Percentiles rank a stretch among this genome's conserved stretches.
Conservation (phyloP, 2,888 invertebrate genomes). For the Habroteleia sp. region DNA sequence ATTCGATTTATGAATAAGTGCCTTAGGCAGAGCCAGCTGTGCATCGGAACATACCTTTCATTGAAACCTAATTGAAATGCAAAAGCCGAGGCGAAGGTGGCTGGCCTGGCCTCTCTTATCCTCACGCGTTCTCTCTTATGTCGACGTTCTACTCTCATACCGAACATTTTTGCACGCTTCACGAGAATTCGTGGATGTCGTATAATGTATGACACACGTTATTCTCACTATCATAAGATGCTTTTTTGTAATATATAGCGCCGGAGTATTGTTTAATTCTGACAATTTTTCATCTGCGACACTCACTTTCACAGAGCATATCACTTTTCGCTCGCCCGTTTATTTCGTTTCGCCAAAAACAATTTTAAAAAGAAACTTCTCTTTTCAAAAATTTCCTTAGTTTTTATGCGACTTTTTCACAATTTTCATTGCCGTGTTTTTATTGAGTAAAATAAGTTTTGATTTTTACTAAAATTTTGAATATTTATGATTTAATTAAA, state of each 20-base stretch:
- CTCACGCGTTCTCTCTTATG: slow-evolving; percentile 64
- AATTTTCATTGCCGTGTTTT: too few relatives aligned
- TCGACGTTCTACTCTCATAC: slow-evolving; percentile 67
- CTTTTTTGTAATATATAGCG: slow-evolving; percentile 25
- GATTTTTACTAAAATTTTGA: too few relatives aligned
- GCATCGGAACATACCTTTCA: slow-evolving; percentile 71
- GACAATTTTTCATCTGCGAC: slow-evolving; percentile 22
- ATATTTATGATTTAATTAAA: too few relatives aligned
- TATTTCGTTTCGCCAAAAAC: neutral
- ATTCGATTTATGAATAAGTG: slow-evolving; percentile 74
- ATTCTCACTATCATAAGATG: slow-evolving; percentile 41
- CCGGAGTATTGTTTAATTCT: slow-evolving; percentile 32
- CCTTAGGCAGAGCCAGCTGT: slow-evolving; percentile 68
- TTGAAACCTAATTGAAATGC: slow-evolving; percentile 76
- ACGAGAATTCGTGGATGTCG: slow-evolving; percentile 49
- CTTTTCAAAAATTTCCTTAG: slow-evolving; percentile 2
- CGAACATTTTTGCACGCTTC: slow-evolving; percentile 71
- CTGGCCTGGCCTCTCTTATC: slow-evolving; percentile 65
- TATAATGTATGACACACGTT: slow-evolving; percentile 51
- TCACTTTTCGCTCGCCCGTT: slow-evolving; percentile 16
- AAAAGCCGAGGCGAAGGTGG: slow-evolving; percentile 69
- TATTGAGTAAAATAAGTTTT: too few relatives aligned
- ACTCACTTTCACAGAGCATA: slow-evolving; percentile 6
- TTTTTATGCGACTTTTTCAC: too few relatives aligned
- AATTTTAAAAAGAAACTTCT: neutral